Evolutionary conservation across 2,888 invertebrate genomes (phyloP).

Genomic region (Caenorhabditis sulstoni): DNA sequence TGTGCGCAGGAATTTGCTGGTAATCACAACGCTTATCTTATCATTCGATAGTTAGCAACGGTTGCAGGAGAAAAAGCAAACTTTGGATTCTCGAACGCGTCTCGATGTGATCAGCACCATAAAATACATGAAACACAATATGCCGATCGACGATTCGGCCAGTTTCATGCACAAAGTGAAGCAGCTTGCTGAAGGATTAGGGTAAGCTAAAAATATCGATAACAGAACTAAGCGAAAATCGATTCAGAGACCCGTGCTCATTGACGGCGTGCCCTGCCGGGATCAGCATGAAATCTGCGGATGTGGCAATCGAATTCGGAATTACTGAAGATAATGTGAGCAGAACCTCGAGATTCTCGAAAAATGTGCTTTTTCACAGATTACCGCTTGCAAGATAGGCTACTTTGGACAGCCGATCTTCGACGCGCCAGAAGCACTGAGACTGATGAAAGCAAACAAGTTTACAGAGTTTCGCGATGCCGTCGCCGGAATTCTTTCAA

Average conservation of each 20-base stretch:
- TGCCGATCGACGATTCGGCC: constrained; percentile 50
- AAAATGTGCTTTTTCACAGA: constrained; percentile 35
- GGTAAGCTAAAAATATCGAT: constrained; percentile 15
- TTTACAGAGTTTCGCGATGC: constrained; percentile 44
- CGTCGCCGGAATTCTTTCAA: constrained; percentile 31
- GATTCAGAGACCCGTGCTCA: constrained; percentile 18
- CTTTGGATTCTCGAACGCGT: constrained; percentile 51
- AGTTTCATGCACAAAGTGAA: constrained; percentile 31
- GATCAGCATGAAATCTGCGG: constrained; percentile 22
- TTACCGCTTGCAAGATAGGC: constrained; percentile 55
- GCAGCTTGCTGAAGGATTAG: constrained; percentile 51
- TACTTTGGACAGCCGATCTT: constrained; percentile 58
- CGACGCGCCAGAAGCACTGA: constrained; percentile 45
- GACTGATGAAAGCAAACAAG: constrained; percentile 38
- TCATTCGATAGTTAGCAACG: background rate
- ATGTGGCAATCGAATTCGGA: constrained; percentile 50
- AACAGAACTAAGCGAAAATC: too few relatives aligned
- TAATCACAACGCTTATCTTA: constrained; percentile 4
- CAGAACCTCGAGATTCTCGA: background rate
- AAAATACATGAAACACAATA: constrained; percentile 46
- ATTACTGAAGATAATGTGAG: constrained; percentile 32
- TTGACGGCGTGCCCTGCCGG: background rate
- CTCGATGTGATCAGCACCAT: constrained; percentile 62
- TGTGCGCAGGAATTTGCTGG: constrained; percentile 60
- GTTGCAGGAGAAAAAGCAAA: constrained; percentile 60